Conservation (phyloP, 2,113 vertebrate species). For the Sus scrofa region T2T-Sscrofa CM000824.6:129810501-129811000, state of each 20-base stretch:
- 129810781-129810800: background rate
- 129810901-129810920: background rate
- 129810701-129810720: background rate
- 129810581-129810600: background rate
- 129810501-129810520: too few species aligned
- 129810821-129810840: background rate
- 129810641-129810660: background rate
- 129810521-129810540: too few species aligned
- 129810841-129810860: background rate
- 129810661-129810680: background rate
- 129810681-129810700: background rate
- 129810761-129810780: background rate
- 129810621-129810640: background rate
- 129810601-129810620: background rate
- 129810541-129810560: too few species aligned
- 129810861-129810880: background rate
- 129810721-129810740: background rate
- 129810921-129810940: background rate
- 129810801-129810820: background rate
- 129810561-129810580: too few species aligned
- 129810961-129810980: background rate
- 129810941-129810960: background rate
- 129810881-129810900: background rate
- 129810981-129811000: background rate
- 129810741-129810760: background rate